phyloP scores from a whole-genome alignment of 2,797 vertebrate species.

The Phaenicophaeus curvirostris region DNA sequence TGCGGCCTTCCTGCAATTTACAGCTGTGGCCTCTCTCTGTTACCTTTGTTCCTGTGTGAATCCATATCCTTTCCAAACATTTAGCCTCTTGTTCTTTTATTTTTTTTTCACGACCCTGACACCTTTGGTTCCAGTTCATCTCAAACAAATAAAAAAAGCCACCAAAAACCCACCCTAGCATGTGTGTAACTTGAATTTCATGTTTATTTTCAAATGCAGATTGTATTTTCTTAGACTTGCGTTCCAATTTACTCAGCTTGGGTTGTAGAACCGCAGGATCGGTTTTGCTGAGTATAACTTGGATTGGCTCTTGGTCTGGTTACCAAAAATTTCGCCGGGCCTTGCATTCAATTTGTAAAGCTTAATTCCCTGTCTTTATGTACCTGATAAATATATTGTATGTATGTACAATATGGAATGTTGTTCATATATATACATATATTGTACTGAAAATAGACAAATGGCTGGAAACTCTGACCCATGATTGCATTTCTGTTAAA shows the following conservation, averaged over 20 bases:
- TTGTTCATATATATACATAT: constrained; percentile 67
- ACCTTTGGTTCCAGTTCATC: constrained; percentile 72
- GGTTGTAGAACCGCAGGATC: constrained; percentile 54
- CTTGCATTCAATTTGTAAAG: constrained; percentile 58
- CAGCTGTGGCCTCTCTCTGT: constrained; percentile 69
- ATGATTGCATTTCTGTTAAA: constrained; percentile 79
- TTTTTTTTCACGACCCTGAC: background rate
- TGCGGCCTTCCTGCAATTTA: constrained; percentile 70
- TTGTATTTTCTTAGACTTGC: constrained; percentile 65
- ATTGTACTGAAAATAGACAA: constrained; percentile 52
- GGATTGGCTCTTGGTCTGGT: constrained; percentile 62
- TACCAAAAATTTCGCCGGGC: constrained; percentile 54
- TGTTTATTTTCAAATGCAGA: constrained; percentile 76
- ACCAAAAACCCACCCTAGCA: background rate
- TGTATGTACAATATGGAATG: constrained; percentile 75
- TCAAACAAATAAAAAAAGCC: background rate
- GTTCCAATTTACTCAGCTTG: constrained; percentile 65
- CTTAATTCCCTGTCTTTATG: constrained; percentile 31
- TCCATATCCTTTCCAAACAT: constrained; percentile 78
- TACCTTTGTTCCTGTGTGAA: constrained; percentile 70
- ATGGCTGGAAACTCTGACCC: constrained; percentile 79
- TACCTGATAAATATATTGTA: constrained; percentile 72
- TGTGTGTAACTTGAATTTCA: background rate
- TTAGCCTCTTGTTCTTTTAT: constrained; percentile 42
- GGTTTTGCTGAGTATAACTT: constrained; percentile 59